Evolutionary conservation across 2,888 invertebrate species (phyloP).

Genomic region (Pristionchus japonicus): DNA sequence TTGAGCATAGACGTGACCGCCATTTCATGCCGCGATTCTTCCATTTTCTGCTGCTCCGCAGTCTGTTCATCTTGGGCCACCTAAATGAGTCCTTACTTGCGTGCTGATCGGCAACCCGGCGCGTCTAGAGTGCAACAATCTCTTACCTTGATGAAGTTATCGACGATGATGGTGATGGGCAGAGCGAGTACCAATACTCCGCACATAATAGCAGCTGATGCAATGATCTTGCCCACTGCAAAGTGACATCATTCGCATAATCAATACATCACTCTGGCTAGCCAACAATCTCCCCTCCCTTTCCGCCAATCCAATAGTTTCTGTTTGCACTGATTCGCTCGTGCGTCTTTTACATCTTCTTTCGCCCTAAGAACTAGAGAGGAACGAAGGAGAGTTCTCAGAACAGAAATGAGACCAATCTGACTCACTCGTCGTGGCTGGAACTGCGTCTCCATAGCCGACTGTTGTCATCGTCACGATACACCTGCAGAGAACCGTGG

Average conservation of each 20-base stretch:
- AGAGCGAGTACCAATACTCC: slow-evolving; percentile 74
- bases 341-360: neutral
- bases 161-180: slow-evolving; percentile 75
- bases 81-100: slow-evolving; percentile 33
- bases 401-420: neutral
- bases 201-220: slow-evolving; percentile 75
- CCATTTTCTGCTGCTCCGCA: slow-evolving; percentile 69
- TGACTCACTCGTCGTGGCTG: slow-evolving; percentile 71
- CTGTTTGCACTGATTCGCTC: slow-evolving; percentile 14
- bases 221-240: slow-evolving; percentile 72
- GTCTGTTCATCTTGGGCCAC: slow-evolving; percentile 73
- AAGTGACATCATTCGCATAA: neutral
- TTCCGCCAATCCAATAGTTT: slow-evolving; percentile 5
- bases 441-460: slow-evolving; percentile 74
- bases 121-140: neutral
- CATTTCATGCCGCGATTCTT: slow-evolving; percentile 61
- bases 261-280: slow-evolving; percentile 3
- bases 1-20: slow-evolving; percentile 61
- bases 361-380: slow-evolving; percentile 5
- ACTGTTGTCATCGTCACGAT: slow-evolving; percentile 75
- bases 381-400: slow-evolving; percentile 2
- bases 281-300: neutral
- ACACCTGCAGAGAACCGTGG: slow-evolving; percentile 51
- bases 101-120: neutral
- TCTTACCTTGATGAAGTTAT: slow-evolving; percentile 74